Base-by-base conservation (phyloP, 2,113 vertebrate species). In the Nannobrachium achirus region DNA sequence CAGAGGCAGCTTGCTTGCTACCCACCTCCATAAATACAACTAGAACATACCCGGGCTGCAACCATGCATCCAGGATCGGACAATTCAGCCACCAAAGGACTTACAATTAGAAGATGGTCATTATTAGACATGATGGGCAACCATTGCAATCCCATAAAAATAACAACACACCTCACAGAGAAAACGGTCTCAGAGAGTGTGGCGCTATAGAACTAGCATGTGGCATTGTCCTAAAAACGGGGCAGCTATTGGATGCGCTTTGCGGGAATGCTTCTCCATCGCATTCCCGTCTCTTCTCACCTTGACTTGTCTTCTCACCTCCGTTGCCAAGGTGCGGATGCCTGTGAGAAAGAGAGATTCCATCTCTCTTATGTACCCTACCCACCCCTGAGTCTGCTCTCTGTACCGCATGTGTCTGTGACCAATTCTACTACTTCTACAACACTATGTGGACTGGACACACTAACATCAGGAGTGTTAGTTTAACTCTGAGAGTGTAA, bases 261-360 rank as follows among this genome's bases (percentile, higher is more conserved):
- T 59, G 77, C 70, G 74, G 74, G 65, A 2, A 64, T 73, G 15
- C 8, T 52, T 57, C 73, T 86, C 57, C 71, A 72, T 25, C 13
- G 50, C 50, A 60, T 44, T 69, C 55, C 73, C 76, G 61, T 48
- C 63, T 52, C 4, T 39, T 76, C 72, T 80, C 83, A 84, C 79
- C 78, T 76, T 76, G 10, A 15, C 16, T 45, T 77, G 65, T 59
- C 60, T 75, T 48, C 64, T 75, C 73, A 56, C 25, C 69, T 78
- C 79, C 86, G 87, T 49, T 63, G 69, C 76, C 39, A 75, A 84
- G 79, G 71, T 85, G 57, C 66, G 16, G 74, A 76, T 70, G 71
- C 69, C 78, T 66, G 74, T 72, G 57, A 59, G 73, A 75, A 67
- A 20, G 11, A 64, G 69, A 75, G 70, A 65, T 69, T 60, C 62